Evolutionary conservation across 2,797 vertebrate genomes (phyloP).

Genomic region (Harpagifer antarcticus): DNA sequence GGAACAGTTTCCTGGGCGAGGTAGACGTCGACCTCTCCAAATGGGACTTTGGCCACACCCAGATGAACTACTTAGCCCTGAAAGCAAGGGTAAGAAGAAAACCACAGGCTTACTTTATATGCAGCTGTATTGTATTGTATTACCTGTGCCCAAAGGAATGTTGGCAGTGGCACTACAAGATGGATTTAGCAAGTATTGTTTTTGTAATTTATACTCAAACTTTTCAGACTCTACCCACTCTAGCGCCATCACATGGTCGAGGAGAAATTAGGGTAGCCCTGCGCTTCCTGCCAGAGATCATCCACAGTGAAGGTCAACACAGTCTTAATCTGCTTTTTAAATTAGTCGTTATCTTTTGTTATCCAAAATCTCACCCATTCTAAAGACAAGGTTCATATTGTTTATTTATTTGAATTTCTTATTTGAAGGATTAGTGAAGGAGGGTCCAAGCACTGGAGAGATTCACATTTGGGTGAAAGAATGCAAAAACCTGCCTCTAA

Average conservation of each 20-base stretch:
- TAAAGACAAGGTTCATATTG: not conserved
- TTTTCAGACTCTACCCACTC: conserved; percentile 82
- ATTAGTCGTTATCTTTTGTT: not conserved
- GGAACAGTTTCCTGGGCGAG: conserved; percentile 96
- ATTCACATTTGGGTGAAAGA: conserved; percentile 98
- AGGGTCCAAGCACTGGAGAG: conserved; percentile 86
- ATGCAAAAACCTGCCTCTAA: conserved; percentile 90
- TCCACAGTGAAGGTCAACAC: conserved; percentile 79
- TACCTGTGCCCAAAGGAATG: conserved; percentile 13
- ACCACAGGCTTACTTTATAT: conserved; percentile 4
- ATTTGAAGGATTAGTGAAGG: conserved; percentile 79
- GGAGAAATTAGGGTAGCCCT: conserved; percentile 94
- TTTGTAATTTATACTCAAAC: conserved; percentile 20
- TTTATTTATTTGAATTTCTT: conserved; percentile 20
- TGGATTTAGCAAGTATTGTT: conserved; percentile 5
- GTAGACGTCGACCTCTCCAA: conserved; percentile 93
- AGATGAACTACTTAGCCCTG: conserved; percentile 90
- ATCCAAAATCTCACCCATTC: not conserved
- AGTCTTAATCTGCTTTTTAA: not conserved
- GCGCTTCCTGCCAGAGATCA: conserved; percentile 91
- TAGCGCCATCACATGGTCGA: conserved; percentile 83
- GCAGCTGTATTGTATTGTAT: not conserved
- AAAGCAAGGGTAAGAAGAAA: conserved; percentile 88
- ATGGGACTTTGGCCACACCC: conserved; percentile 94
- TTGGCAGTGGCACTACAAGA: not conserved